Conservation (phyloP, 1,140 invertebrate species). For the Pseudoatta argentina region DNA sequence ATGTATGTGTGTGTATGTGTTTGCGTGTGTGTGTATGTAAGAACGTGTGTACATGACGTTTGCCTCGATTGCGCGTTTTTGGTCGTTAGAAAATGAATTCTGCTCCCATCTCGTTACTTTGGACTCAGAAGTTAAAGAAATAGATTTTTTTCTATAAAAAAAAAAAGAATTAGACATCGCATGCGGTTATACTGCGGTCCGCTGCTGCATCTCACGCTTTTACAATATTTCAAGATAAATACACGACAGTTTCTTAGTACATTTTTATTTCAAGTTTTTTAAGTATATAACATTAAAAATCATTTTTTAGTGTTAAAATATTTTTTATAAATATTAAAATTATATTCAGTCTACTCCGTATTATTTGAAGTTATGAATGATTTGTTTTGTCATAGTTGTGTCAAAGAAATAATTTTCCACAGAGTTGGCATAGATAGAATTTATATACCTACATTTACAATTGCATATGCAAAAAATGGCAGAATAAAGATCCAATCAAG, state of each 20-base stretch:
- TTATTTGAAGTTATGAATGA: not conserved
- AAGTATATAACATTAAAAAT: not conserved
- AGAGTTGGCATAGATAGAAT: not conserved
- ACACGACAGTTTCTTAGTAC: not conserved
- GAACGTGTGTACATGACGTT: conserved; percentile 6
- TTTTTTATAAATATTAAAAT: not conserved
- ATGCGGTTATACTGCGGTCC: not conserved
- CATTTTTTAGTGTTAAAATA: conserved; percentile 1
- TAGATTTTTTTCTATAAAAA: conserved; percentile 3
- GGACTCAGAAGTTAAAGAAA: not conserved
- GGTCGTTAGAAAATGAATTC: conserved; percentile 30
- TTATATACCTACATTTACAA: conserved; percentile 26
- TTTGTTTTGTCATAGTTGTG: not conserved
- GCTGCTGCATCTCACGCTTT: not conserved
- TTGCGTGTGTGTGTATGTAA: too few species aligned
- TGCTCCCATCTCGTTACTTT: not conserved
- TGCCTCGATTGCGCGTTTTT: conserved; percentile 15
- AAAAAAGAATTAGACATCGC: conserved; percentile 30
- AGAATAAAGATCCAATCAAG: conserved; percentile 44
- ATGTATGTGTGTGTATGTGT: too few species aligned
- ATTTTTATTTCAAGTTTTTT: not conserved
- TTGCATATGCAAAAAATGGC: conserved; percentile 7
- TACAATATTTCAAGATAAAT: not conserved
- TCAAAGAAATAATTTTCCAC: conserved; percentile 27
- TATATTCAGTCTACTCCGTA: not conserved